Conservation (phyloP, 2,888 invertebrate species). For the Mythimna pallens region DNA sequence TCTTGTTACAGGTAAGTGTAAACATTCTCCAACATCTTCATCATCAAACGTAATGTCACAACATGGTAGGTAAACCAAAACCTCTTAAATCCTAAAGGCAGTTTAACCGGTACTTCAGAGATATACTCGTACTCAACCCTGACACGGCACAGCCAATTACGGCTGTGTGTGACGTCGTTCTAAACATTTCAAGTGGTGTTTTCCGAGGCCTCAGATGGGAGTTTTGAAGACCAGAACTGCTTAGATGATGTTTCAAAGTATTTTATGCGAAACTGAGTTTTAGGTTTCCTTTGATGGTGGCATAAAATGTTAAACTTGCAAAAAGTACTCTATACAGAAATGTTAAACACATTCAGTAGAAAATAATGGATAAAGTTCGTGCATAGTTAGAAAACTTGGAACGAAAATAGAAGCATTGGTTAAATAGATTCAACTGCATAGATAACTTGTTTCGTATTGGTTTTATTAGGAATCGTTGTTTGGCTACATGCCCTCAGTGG, state of each 20-base stretch:
- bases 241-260: conserved; percentile 30
- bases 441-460: conserved; percentile 29
- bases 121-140: conserved; percentile 32
- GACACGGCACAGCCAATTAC: conserved; percentile 51
- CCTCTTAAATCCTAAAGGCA: conserved; percentile 24
- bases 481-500: conserved; percentile 20
- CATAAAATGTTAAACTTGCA: background rate
- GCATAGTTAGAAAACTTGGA: background rate
- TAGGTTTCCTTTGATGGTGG: conserved; percentile 21
- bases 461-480: conserved; percentile 29
- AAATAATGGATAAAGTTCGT: conserved; percentile 16
- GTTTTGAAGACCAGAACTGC: conserved; percentile 30
- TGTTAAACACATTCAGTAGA: background rate
- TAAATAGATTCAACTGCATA: conserved; percentile 25
- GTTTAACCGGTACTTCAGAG: conserved; percentile 46
- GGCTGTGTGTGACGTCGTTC: conserved; percentile 42
- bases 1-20: conserved; percentile 65
- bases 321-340: conserved; percentile 15
- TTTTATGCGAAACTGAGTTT: conserved; percentile 13
- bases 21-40: conserved; percentile 5
- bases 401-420: conserved; percentile 4
- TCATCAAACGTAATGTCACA: conserved; percentile 26
- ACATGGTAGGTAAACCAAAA: conserved; percentile 42
- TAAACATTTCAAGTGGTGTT: conserved; percentile 40
- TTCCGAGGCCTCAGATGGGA: conserved; percentile 14